phyloP scores from a whole-genome alignment of 2,888 invertebrate genomes.

The Hydrotaea diabolus region DNA sequence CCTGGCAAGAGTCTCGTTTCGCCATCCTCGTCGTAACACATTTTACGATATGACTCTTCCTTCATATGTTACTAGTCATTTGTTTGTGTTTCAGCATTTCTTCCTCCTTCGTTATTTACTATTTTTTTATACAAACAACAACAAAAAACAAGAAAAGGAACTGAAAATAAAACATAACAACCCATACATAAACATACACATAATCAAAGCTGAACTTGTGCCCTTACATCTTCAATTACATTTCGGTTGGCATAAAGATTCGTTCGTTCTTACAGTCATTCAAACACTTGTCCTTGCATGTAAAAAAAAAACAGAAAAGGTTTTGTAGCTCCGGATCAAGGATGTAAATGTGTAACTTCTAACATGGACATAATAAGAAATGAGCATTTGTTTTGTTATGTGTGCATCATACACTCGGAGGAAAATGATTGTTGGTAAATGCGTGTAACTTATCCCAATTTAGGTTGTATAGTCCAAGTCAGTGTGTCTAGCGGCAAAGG shows the following conservation, averaged over 20 bases:
- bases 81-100: constrained; percentile 34
- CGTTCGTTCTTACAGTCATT: background rate
- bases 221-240: constrained; percentile 58
- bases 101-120: constrained; percentile 42
- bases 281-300: background rate
- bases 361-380: constrained; percentile 65
- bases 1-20: too few relatives aligned
- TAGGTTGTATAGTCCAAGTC: too few relatives aligned
- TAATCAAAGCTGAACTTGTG: constrained; percentile 56
- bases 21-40: background rate
- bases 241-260: constrained; percentile 43
- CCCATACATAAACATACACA: constrained; percentile 48
- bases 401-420: background rate
- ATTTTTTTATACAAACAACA: constrained; percentile 42
- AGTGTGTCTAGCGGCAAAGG: too few relatives aligned
- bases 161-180: constrained; percentile 58
- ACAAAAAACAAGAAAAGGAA: background rate
- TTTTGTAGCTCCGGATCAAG: constrained; percentile 53
- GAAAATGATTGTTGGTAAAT: background rate
- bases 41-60: constrained; percentile 4
- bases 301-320: constrained; percentile 50
- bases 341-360: constrained; percentile 63
- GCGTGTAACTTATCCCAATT: too few relatives aligned
- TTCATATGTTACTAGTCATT: constrained; percentile 34
- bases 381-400: constrained; percentile 58